Evolutionary conservation across 2,113 vertebrate species (phyloP).

Genomic region (Ailuropoda melanoleuca): DNA sequence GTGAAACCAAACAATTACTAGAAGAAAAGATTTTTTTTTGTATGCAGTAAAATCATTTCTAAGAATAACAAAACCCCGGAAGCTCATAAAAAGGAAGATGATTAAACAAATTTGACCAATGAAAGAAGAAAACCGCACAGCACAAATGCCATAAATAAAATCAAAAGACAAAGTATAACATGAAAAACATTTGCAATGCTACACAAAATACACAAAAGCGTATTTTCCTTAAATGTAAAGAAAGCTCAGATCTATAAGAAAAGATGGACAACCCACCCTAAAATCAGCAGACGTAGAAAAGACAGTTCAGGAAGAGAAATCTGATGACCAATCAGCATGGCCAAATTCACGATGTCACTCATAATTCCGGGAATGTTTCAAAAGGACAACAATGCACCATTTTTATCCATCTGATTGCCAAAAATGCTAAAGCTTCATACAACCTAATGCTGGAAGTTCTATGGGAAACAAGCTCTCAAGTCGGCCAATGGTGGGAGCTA

Average conservation of each 20-base stretch:
- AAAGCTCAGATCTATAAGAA: not conserved
- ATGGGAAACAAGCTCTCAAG: not conserved
- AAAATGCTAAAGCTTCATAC: not conserved
- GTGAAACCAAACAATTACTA: not conserved
- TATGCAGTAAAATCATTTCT: not conserved
- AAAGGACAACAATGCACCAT: not conserved
- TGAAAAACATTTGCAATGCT: not conserved
- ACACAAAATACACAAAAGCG: not conserved
- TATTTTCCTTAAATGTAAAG: not conserved
- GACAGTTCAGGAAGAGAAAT: not conserved
- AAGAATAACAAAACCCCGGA: not conserved
- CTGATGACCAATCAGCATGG: not conserved
- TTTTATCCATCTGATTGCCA: not conserved
- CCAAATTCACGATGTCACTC: not conserved
- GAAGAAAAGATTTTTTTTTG: not conserved
- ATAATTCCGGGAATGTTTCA: not conserved
- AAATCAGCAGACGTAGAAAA: not conserved
- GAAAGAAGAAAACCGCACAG: not conserved
- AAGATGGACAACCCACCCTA: not conserved
- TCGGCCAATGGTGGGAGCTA: accelerated
- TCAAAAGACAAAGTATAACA: not conserved
- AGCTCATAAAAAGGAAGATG: not conserved
- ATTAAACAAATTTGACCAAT: not conserved
- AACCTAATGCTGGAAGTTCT: not conserved
- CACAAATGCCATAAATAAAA: not conserved